phyloP scores from a whole-genome alignment of 2,888 invertebrate species.

The Eristalis intricaria region DNA sequence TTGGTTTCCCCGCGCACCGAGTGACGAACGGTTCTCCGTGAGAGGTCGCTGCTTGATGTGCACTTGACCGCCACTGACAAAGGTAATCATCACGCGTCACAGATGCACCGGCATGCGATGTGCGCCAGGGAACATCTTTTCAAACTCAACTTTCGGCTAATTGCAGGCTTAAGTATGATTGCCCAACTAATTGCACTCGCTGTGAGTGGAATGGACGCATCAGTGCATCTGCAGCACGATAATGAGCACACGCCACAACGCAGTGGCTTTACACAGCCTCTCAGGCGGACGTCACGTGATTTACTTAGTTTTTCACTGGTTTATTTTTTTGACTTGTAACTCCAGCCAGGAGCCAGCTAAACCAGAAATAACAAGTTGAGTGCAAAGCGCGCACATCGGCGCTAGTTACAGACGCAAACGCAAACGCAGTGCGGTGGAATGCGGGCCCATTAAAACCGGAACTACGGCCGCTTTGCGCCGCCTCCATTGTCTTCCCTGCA shows the following conservation, averaged over 20 bases:
- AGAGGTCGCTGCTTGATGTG: constrained; percentile 17
- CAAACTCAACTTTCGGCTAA: constrained; percentile 22
- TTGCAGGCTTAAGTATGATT: constrained; percentile 38
- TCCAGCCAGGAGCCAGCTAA: constrained; percentile 6
- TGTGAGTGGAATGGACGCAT: constrained; percentile 18
- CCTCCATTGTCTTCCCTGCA: background rate
- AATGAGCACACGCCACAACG: constrained; percentile 1
- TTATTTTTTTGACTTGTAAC: background rate
- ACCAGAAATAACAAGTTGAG: constrained; percentile 23
- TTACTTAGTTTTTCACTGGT: background rate
- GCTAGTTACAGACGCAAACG: background rate
- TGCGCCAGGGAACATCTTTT: constrained; percentile 9
- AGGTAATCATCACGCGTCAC: background rate
- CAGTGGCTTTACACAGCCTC: background rate
- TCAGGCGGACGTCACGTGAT: constrained; percentile 23
- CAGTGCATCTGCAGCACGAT: constrained; percentile 19
- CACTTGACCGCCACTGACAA: constrained; percentile 32
- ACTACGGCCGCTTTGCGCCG: too few relatives aligned
- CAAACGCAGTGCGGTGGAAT: constrained; percentile 1
- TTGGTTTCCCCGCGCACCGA: background rate
- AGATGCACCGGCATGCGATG: background rate
- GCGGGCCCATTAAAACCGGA: constrained; percentile 37
- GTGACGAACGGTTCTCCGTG: background rate
- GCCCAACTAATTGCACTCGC: constrained; percentile 45
- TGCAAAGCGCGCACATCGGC: background rate